Base-by-base conservation (phyloP, 2,888 invertebrate genomes). In the Drosophila acutilabella region DNA sequence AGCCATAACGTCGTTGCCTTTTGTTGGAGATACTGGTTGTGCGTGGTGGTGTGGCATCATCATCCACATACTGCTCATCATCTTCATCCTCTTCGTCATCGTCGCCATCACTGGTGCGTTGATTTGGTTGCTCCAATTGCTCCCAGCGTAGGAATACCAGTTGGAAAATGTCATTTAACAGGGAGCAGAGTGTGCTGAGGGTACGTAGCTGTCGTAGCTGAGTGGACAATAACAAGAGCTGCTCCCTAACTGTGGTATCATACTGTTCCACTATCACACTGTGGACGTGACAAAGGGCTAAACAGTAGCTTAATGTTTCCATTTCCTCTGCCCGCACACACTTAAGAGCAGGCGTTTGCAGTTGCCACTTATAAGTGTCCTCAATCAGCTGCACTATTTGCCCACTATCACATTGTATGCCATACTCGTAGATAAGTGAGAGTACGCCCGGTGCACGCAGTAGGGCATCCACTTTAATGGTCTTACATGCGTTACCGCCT, bases 141-240 rank as follows among this genome's bases (percentile, higher is more conserved):
- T 92, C 92, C 91, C 92, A 92, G 1, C 92, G 90, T 38, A 92
- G 59, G 47, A 91, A 92, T 0, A 91, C 76, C 38, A 92, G 68
- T 6, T 88, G 88, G 47, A 92, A 90, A 3, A 92, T 89, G 41
- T 91, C 91, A 68, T 91, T 90, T 4, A 92, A 66, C 2, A 92
- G 66, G 26, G 88, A 81, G 48, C 90, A 90, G 1, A 92, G 78
- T 0, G 87, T 78, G 23, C 82, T 70, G 23, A 91, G 75, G 20
- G 87, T 85, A 16, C 89, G 88, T 5, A 92, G 73, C 72, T 91
- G 90, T 0, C 92, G 87, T 11, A 92, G 65, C 45, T 91, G 89
- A 8, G 64, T 70, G 30, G 90, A 90, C 0, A 91, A 66, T 41
- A 78, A 56, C 42, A 81, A 67, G 10, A 92, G 64, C 54, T 90